Evolutionary conservation across 1,140 invertebrate species (phyloP).

Genomic region (Bombus huntii): DNA sequence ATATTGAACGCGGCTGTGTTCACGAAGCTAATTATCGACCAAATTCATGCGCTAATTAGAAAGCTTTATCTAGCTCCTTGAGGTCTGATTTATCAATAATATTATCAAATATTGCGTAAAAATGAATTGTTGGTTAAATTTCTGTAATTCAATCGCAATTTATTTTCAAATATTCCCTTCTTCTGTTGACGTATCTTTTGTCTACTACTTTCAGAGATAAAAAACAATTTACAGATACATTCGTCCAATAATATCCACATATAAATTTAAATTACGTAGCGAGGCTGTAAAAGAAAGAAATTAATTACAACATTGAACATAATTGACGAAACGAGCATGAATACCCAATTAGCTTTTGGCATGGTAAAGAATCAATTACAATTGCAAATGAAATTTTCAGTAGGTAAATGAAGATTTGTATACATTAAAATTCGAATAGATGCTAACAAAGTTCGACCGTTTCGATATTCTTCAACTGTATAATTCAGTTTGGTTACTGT

Average conservation of each 20-base stretch:
- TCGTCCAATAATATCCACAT: not conserved
- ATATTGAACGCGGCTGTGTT: not conserved
- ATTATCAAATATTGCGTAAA: too few species aligned
- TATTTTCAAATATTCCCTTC: not conserved
- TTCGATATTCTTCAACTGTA: not conserved
- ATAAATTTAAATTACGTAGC: not conserved
- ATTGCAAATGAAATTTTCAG: not conserved
- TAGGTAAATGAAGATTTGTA: not conserved
- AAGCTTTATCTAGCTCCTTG: not conserved
- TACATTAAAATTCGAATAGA: not conserved
- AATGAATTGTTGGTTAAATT: too few species aligned
- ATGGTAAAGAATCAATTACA: not conserved
- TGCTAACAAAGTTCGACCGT: not conserved
- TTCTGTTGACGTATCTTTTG: not conserved
- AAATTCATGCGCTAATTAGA: not conserved
- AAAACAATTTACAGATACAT: not conserved
- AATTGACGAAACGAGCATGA: not conserved
- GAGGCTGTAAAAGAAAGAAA: not conserved
- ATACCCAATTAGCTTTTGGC: not conserved
- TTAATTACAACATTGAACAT: not conserved
- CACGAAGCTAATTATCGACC: not conserved
- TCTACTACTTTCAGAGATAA: too few species aligned
- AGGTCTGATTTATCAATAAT: not conserved
- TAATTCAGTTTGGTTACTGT: not conserved
- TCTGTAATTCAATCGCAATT: too few species aligned